Evolutionary conservation across 2,888 invertebrate species (phyloP), one percentile per base, ranked within the genome.

Genomic region (Dryobotodes eremita): DNA sequence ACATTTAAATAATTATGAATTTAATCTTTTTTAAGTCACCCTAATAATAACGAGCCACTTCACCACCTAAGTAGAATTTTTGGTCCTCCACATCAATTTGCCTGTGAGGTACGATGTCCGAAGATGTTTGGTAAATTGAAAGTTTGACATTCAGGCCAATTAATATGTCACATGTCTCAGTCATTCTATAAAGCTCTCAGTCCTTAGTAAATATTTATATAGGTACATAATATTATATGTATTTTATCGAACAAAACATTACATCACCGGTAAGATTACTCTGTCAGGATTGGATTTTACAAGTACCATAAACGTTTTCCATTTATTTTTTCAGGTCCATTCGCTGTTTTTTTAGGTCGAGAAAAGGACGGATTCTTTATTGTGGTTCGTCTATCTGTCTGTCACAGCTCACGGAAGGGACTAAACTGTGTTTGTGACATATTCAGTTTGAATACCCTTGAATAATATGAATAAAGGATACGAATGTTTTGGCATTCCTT

Each of bases 291-390:
- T 46, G 46, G 6, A 73, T 81, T n/a, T 68, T 71, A 80, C 50
- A 72, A 72, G 42, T 59, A 61, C 53, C 57, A 59, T 23, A 53
- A 50, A 48, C 3, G 53, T 48, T 66, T 55, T 48, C 5, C 36
- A 48, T 66, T 65, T 82, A 82, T 82, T 80, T 80, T 73, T 68
- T 62, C 48, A 61, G 36, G 23, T 20, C 46, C 23, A 23, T 36
- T 7, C 17, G 17, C 10, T 57, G 42, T 70, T 81, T 55, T 66
- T 42, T 75, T 66, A 82, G 59, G 75, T 62, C 46, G 55, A 62
- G 15, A 46, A 36, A 66, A 48, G 66, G 53, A 48, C n/a, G 53
- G 20, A 46, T 31, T 68, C 15, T 68, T 82, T 75, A 62, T 68
- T 68, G 55, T 62, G 26, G 36, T 62, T 68, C 55, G n/a, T 15